A percentile compares a stretch with the other conserved stretches of the same genome.
phyloP scores from a whole-genome alignment of 2,797 vertebrate species.

The Enteromius thamalakanensis region DNA sequence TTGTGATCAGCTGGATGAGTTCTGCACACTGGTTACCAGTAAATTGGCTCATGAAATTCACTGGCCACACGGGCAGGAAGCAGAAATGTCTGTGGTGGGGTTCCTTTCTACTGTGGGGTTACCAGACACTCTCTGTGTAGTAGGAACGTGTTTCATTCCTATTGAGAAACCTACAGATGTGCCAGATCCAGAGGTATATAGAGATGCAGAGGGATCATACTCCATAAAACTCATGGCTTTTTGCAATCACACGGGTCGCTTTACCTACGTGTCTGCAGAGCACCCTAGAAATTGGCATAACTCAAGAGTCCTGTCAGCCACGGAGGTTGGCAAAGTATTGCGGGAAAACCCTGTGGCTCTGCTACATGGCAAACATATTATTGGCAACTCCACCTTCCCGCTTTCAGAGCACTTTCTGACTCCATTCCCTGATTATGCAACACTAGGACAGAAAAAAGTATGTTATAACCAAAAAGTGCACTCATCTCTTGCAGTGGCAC shows the following conservation, averaged over 20 bases:
- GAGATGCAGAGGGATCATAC: constrained; percentile 32
- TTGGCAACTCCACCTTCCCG: constrained; percentile 53
- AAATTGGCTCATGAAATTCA: constrained; percentile 49
- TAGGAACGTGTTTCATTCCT: constrained; percentile 49
- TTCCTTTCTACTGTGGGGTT: constrained; percentile 49
- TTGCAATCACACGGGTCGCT: constrained; percentile 54
- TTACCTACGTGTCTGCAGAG: constrained; percentile 51
- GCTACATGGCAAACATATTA: constrained; percentile 51
- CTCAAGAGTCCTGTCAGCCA: constrained; percentile 51
- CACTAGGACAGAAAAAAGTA: constrained; percentile 53
- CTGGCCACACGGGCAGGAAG: constrained; percentile 55
- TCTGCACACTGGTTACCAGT: constrained; percentile 46
- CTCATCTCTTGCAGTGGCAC: constrained; percentile 50
- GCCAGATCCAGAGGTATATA: constrained; percentile 52
- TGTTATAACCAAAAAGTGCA: constrained; percentile 59
- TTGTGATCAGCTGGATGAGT: constrained; percentile 54
- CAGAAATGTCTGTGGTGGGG: constrained; percentile 38
- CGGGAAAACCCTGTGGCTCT: constrained; percentile 52
- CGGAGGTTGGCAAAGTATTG: constrained; percentile 53
- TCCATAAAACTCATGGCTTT: constrained; percentile 56
- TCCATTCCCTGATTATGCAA: constrained; percentile 56
- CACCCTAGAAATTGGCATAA: constrained; percentile 60
- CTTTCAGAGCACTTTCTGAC: constrained; percentile 59
- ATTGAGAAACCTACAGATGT: constrained; percentile 53
- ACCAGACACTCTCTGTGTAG: constrained; percentile 54